Conservation (phyloP, 2,113 vertebrate genomes). For the Antechinus stuartii region DNA sequence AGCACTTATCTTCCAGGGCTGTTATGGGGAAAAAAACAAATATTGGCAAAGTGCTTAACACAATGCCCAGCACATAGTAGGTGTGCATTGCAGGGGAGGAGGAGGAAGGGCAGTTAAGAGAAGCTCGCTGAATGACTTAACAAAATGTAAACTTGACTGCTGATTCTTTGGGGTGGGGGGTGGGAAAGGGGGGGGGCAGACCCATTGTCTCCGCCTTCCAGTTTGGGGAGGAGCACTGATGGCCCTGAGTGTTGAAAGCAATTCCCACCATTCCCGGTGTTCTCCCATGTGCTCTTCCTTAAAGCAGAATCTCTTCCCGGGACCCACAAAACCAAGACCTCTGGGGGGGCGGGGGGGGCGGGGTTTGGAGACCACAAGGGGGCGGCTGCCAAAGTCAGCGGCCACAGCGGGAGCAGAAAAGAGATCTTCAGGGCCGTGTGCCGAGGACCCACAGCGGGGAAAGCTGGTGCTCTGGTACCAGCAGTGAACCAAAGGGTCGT, state of each 20-base stretch:
- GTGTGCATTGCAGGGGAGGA: too few relatives aligned
- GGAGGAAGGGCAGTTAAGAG: not conserved
- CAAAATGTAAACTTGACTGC: not conserved
- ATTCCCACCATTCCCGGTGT: not conserved
- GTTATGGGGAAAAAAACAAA: not conserved
- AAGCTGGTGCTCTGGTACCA: not conserved
- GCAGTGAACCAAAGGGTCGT: conserved; percentile 66
- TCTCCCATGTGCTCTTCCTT: not conserved
- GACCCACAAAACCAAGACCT: conserved; percentile 16
- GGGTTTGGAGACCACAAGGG: not conserved
- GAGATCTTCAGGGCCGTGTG: conserved; percentile 25
- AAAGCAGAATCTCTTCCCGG: not conserved
- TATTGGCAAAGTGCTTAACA: conserved; percentile 18
- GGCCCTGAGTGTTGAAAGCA: not conserved
- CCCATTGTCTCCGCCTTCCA: conserved; percentile 31
- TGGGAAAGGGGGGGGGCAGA: not conserved
- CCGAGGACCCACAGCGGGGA: conserved; percentile 47
- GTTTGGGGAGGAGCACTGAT: not conserved
- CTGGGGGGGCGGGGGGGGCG: too few relatives aligned
- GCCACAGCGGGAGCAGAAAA: conserved; percentile 40
- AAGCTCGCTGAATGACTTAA: too few relatives aligned
- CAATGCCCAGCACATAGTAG: not conserved
- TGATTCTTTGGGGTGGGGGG: not conserved
- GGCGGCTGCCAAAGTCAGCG: conserved; percentile 45
- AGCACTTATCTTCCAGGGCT: conserved; percentile 46